Conservation (phyloP, 1,140 invertebrate genomes). For the Holotrichia oblita region DNA sequence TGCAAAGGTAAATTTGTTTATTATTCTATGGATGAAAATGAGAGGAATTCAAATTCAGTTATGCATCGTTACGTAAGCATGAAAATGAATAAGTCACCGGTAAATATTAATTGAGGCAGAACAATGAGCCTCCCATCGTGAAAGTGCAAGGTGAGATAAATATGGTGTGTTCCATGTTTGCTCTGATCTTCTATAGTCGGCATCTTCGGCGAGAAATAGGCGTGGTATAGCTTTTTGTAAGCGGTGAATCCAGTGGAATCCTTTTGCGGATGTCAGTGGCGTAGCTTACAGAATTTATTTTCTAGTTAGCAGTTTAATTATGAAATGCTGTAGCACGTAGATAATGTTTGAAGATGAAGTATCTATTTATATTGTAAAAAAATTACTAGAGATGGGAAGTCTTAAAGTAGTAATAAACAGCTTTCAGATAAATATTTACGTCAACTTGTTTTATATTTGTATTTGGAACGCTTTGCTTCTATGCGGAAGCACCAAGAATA, state of each 20-base stretch:
- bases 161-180: background rate
- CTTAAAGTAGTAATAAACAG: no score
- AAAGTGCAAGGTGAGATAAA: slow-evolving; percentile 10
- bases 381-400: no score
- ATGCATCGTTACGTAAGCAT: background rate
- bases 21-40: background rate
- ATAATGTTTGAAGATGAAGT: no score
- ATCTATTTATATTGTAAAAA: no score
- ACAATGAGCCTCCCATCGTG: slow-evolving; percentile 19
- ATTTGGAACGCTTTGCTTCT: no score
- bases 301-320: no score
- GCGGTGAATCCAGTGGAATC: background rate
- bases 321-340: no score
- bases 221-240: background rate
- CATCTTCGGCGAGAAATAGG: background rate
- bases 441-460: no score
- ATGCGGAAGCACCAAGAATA: no score
- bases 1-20: background rate
- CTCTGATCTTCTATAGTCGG: background rate
- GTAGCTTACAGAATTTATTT: no score
- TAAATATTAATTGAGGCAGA: background rate
- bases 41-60: background rate
- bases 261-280: background rate
- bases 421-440: no score
- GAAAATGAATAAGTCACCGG: background rate